Conservation (phyloP, 1,140 invertebrate species). For the Scaptomyza hsui region DNA sequence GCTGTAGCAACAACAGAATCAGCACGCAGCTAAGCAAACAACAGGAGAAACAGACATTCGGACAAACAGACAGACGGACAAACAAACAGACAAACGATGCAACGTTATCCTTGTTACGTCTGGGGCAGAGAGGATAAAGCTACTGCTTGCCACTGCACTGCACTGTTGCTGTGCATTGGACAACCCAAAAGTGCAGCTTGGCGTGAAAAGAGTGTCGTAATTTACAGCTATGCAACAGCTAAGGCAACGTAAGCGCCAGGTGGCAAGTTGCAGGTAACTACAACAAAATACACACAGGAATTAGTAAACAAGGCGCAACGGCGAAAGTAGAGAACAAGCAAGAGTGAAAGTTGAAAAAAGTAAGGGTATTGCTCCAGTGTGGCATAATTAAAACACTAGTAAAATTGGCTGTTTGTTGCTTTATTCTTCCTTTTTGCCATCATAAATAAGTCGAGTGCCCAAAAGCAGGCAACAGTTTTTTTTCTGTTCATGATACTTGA, state of each 20-base stretch:
- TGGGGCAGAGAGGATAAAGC: constrained; percentile 7
- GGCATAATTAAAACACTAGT: constrained; percentile 67
- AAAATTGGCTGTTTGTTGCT: constrained; percentile 58
- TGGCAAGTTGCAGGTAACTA: constrained; percentile 39
- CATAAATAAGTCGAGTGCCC: constrained; percentile 53
- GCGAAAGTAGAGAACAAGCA: constrained; percentile 11
- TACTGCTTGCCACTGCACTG: constrained; percentile 5
- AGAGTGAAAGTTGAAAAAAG: background rate
- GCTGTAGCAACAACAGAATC: constrained; percentile 10
- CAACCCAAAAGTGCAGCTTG: constrained; percentile 71
- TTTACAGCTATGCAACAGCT: constrained; percentile 58
- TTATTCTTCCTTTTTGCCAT: constrained; percentile 9
- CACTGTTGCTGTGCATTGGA: constrained; percentile 22
- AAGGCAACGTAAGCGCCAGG: constrained; percentile 9
- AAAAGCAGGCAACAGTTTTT: constrained; percentile 50
- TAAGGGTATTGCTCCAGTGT: constrained; percentile 14
- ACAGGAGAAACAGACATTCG: constrained; percentile 2
- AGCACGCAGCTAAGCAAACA: constrained; percentile 15
- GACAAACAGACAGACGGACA: constrained; percentile 3
- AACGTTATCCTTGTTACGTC: constrained; percentile 36
- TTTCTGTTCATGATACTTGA: constrained; percentile 40
- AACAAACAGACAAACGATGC: constrained; percentile 20
- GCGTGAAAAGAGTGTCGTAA: constrained; percentile 78
- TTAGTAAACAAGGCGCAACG: constrained; percentile 36
- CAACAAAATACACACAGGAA: constrained; percentile 15